These are phyloP conservation scores for Cirrhinus molitorella DNA, from an alignment of 2,797 vertebrate genomes.

Conservation along the genomic window DNA sequence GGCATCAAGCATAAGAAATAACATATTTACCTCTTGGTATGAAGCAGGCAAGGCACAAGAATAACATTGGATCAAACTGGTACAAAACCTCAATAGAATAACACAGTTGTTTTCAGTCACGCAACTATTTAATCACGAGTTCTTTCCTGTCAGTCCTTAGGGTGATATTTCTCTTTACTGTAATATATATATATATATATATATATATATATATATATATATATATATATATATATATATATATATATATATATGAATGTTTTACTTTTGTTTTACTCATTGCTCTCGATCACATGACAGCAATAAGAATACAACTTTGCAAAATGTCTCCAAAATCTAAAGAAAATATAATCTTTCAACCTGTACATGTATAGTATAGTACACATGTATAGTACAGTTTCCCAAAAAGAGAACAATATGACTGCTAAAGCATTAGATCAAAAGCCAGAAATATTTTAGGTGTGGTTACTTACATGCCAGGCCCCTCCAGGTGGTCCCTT, in stretches of 20 bases:
- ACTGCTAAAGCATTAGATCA: neutral
- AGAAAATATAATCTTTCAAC: neutral
- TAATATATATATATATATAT: neutral
- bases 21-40: neutral
- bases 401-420: neutral
- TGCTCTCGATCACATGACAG: neutral
- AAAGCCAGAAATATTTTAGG: neutral
- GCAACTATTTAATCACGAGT: constrained; percentile 17
- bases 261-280: neutral
- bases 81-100: neutral
- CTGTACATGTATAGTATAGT: neutral
- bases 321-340: neutral
- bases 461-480: constrained; percentile 79
- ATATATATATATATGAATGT: neutral
- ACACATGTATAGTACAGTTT: neutral
- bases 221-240: neutral
- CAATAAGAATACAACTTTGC: neutral
- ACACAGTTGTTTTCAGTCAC: neutral
- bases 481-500: constrained; percentile 83
- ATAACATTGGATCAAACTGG: constrained; percentile 19
- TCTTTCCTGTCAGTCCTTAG: neutral
- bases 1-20: constrained; percentile 18
- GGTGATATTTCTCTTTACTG: neutral
- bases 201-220: neutral
- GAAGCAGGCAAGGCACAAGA: constrained; percentile 33